Percentiles rank a stretch among this genome's conserved stretches.
Conservation (phyloP, 2,113 vertebrate species). For the Actenoides hombroni region DNA sequence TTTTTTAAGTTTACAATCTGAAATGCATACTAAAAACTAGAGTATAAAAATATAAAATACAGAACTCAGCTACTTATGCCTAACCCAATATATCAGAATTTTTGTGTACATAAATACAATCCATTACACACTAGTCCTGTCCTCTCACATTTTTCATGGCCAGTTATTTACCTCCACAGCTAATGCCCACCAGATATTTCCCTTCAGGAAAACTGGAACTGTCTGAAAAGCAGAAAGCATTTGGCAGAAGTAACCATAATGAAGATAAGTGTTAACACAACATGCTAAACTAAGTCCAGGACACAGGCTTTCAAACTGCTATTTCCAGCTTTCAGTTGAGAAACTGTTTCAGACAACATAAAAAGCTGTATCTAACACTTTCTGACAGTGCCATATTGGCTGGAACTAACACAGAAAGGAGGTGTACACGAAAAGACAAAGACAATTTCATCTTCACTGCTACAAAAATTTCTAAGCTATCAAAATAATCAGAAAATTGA, state of each 20-base stretch:
- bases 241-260: constrained; percentile 44
- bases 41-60: neutral
- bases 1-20: neutral
- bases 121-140: neutral
- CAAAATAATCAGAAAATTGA: constrained; percentile 36
- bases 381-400: constrained; percentile 56
- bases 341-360: constrained; percentile 47
- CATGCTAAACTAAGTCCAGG: neutral
- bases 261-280: constrained; percentile 43
- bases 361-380: constrained; percentile 55
- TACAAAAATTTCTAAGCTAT: neutral
- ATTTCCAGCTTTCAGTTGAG: constrained; percentile 40
- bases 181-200: neutral
- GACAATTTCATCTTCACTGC: constrained; percentile 11
- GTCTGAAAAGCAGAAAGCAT: constrained; percentile 12
- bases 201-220: neutral
- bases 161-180: neutral
- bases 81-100: neutral
- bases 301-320: constrained; percentile 20
- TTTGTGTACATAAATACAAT: neutral
- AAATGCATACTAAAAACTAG: neutral
- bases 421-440: neutral
- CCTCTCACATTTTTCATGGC: neutral
- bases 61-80: neutral
- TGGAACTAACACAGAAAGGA: constrained; percentile 13